Base-by-base conservation (phyloP, 2,888 invertebrate genomes). In the Crematogaster levior region DNA sequence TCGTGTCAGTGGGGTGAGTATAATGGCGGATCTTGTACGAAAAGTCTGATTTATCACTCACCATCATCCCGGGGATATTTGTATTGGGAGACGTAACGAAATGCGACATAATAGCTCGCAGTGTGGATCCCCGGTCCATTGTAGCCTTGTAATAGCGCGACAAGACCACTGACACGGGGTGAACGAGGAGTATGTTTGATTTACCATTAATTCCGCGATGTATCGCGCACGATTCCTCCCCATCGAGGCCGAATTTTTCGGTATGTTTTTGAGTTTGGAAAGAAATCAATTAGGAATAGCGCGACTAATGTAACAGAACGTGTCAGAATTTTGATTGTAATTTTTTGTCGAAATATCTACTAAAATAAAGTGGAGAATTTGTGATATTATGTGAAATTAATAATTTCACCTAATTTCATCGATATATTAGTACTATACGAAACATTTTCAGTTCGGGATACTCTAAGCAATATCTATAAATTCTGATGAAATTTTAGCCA, bases 31-130 rank as follows among this genome's bases (percentile, higher is more conserved):
- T 91, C 90, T 79, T 79, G 91, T 88, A 90, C 91, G 93, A 92
- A 94, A 93, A 94, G 92, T 94, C 93, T 94, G 94, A 94, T 94
- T 94, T 94, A 94, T 94, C 93, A 93, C 93, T 91, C 87, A 87
- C 77, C 87, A 86, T 90, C 90, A 90, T 88, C 88, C 89, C 80
- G 84, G 85, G 87, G 90, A 86, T 93, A 93, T 94, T 94, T 94
- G 94, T 93, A 94, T 93, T 93, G 92, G 91, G 90, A 92, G 90
- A 92, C 91, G 92, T 93, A 92, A 94, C 93, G 92, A 93, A 93
- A 93, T 93, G 92, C 92, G 92, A 93, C 94, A 93, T 94, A 94
- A 94, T 94, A 93, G 93, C 92, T 90, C 88, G 90, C 91, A 90
- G 91, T 93, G 91, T 93, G 91, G 91, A 92, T 93, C 92, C 91